A percentile compares a stretch with the other conserved stretches of the same genome.
phyloP scores from a whole-genome alignment of 2,888 invertebrate genomes.

The Selenia dentaria region DNA sequence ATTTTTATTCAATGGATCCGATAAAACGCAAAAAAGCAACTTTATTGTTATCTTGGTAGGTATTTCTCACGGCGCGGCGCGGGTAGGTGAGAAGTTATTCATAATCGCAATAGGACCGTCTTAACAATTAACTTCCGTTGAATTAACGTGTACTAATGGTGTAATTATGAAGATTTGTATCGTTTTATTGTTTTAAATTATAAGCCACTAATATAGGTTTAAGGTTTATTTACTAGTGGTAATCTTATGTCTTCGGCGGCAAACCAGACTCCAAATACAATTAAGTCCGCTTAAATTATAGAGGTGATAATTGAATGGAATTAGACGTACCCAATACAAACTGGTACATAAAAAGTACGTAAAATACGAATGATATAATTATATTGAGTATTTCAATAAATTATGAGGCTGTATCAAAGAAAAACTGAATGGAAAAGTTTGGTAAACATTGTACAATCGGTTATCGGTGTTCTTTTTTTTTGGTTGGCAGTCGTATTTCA shows the following conservation, averaged over 20 bases:
- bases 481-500: slow-evolving; percentile 2
- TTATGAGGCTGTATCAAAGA: neutral
- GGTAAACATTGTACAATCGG: slow-evolving; percentile 2
- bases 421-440: neutral
- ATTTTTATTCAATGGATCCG: slow-evolving; percentile 57
- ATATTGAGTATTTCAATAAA: too few relatives aligned
- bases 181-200: slow-evolving; percentile 51
- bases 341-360: neutral
- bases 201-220: slow-evolving; percentile 36
- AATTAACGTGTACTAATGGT: slow-evolving; percentile 61
- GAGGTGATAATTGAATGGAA: neutral
- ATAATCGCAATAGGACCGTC: slow-evolving; percentile 55
- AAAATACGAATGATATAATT: too few relatives aligned
- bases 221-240: slow-evolving; percentile 28
- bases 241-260: slow-evolving; percentile 34
- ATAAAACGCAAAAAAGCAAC: slow-evolving; percentile 52
- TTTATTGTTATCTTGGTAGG: slow-evolving; percentile 47
- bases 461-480: neutral
- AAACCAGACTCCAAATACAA: slow-evolving; percentile 15
- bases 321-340: neutral
- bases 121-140: slow-evolving; percentile 74
- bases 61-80: slow-evolving; percentile 61
- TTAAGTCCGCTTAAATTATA: slow-evolving; percentile 8
- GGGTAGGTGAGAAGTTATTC: slow-evolving; percentile 64
- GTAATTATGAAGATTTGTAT: slow-evolving; percentile 63